These are phyloP conservation scores for Noctua pronuba DNA, from an alignment of 2,888 invertebrate species.

Conservation along the genomic window DNA sequence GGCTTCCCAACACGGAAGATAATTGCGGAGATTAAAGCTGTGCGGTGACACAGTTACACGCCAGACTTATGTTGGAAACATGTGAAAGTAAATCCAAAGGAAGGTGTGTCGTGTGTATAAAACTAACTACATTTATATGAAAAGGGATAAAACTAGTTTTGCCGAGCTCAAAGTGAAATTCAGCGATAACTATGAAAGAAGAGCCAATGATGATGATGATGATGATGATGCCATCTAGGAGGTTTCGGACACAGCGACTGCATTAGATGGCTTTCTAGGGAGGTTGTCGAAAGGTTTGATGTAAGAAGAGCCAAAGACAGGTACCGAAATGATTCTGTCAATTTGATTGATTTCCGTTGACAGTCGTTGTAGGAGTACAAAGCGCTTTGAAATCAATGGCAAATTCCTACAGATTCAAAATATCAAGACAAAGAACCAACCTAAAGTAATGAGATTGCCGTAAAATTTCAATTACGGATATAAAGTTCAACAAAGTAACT, in stretches of 20 bases:
- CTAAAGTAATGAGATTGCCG: not conserved
- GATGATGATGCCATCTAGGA: no score
- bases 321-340: not conserved
- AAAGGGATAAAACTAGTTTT: not conserved
- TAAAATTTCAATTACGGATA: constrained; percentile 1
- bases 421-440: not conserved
- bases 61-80: constrained; percentile 1
- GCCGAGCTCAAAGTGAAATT: not conserved
- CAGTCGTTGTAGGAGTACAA: not conserved
- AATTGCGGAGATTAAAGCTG: constrained; percentile 57
- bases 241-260: no score
- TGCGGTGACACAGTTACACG: constrained; percentile 30
- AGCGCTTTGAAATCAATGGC: not conserved
- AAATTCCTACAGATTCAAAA: no score
- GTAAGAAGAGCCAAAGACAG: not conserved
- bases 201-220: no score
- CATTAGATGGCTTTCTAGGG: no score
- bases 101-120: not conserved
- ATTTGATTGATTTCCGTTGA: no score
- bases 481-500: constrained; percentile 29
- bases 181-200: not conserved
- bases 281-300: no score
- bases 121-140: not conserved
- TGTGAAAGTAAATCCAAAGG: constrained; percentile 12
- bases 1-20: constrained; percentile 21